These are phyloP conservation scores for Bubalus kerabau DNA, from an alignment of 2,113 vertebrate genomes.

Conservation along the genomic window DNA sequence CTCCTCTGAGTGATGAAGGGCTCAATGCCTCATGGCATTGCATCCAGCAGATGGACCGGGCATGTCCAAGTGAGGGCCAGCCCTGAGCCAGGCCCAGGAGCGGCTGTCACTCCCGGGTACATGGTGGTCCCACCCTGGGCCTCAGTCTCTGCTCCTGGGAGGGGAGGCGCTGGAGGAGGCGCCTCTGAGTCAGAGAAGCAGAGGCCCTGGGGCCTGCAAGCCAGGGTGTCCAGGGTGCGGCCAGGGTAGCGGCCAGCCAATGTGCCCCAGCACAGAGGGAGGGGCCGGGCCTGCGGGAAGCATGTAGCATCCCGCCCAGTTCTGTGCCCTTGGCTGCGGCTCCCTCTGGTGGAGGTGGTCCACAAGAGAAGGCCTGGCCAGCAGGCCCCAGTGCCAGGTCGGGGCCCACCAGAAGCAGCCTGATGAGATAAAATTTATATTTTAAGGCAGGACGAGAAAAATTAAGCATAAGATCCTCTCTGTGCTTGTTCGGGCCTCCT, in stretches of 20 bases:
- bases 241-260: background rate
- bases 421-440: background rate
- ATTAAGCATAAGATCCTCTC: background rate
- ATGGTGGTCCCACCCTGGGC: background rate
- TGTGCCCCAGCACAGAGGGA: background rate
- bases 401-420: background rate
- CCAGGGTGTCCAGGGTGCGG: accelerated
- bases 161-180: background rate
- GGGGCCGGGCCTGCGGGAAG: accelerated
- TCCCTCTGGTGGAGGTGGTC: background rate
- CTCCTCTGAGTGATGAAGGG: background rate
- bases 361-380: background rate
- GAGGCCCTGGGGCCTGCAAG: background rate
- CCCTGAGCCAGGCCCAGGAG: no score
- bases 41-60: background rate
- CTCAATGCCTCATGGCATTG: accelerated
- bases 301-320: no score
- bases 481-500: background rate
- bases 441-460: background rate
- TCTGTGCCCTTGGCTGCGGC: no score
- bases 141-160: background rate
- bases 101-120: accelerated
- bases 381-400: accelerated
- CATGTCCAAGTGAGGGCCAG: background rate
- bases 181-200: background rate